These are phyloP conservation scores for Delia radicum DNA, from an alignment of 1,140 invertebrate species.

Conservation along the genomic window DNA sequence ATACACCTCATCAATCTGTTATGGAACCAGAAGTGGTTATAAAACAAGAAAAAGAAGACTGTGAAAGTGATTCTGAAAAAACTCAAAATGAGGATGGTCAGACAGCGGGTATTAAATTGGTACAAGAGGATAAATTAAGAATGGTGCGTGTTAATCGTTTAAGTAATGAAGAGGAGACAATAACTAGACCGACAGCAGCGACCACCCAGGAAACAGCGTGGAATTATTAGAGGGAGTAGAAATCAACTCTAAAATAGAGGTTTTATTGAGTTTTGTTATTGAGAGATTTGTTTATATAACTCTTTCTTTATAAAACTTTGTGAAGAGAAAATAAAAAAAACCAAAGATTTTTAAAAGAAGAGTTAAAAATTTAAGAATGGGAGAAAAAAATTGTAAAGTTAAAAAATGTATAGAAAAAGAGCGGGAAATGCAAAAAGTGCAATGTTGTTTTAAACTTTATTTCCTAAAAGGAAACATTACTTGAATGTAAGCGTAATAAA, in stretches of 20 bases:
- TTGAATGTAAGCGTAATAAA: too few relatives aligned
- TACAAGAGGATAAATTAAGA: conserved; percentile 49
- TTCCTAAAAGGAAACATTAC: too few relatives aligned
- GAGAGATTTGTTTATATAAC: background rate
- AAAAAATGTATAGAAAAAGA: background rate
- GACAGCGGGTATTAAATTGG: conserved; percentile 41
- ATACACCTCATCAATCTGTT: conserved; percentile 40
- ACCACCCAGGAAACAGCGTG: conserved; percentile 29
- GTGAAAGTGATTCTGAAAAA: conserved; percentile 32
- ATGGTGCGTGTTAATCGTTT: conserved; percentile 46
- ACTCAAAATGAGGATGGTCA: background rate
- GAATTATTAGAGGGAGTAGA: conserved; percentile 38
- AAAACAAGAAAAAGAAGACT: conserved; percentile 50
- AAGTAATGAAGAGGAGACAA: conserved; percentile 38
- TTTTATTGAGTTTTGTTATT: too few relatives aligned
- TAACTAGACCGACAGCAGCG: conserved; percentile 17
- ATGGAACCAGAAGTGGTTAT: conserved; percentile 52
- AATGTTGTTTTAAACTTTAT: too few relatives aligned
- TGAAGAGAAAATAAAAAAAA: background rate
- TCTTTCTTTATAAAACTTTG: background rate
- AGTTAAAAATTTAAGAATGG: background rate
- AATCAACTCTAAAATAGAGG: background rate
- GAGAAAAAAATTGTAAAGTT: background rate
- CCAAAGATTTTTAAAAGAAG: background rate
- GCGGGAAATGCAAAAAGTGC: background rate